Percentiles rank a stretch among this genome's conserved stretches.
Evolutionary conservation across 2,888 invertebrate species (phyloP).

Genomic region (Aspidiotus rigidus): DNA sequence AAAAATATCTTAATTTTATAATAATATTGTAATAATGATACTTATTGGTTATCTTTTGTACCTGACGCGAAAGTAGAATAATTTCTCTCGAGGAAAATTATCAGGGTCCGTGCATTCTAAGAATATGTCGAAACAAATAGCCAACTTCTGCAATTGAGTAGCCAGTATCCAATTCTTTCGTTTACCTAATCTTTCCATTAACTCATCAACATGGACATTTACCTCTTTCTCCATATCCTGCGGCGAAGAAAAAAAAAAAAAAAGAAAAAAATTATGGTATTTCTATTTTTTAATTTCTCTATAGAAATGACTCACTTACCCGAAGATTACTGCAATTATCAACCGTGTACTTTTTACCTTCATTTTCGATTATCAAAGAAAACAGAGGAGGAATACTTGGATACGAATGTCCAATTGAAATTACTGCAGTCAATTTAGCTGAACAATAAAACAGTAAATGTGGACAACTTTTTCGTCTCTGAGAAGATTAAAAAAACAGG

Average conservation of each 20-base stretch:
- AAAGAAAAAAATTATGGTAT: neutral
- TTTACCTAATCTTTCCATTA: constrained; percentile 43
- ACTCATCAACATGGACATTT: constrained; percentile 52
- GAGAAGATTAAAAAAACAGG: neutral
- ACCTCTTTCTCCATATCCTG: constrained; percentile 63
- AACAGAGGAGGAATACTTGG: constrained; percentile 70
- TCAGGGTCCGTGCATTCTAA: constrained; percentile 65
- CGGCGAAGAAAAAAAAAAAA: constrained; percentile 36
- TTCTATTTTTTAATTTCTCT: constrained; percentile 3
- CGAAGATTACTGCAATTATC: constrained; percentile 61
- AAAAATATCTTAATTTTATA: neutral
- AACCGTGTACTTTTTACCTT: constrained; percentile 48
- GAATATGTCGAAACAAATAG: constrained; percentile 76
- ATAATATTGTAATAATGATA: neutral
- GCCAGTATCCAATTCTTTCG: constrained; percentile 42
- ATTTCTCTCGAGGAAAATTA: constrained; percentile 71
- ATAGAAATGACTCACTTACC: constrained; percentile 47
- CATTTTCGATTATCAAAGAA: constrained; percentile 62
- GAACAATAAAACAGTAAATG: constrained; percentile 39
- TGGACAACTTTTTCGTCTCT: no score
- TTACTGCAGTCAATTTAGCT: constrained; percentile 66
- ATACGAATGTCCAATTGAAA: constrained; percentile 73
- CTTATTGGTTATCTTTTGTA: constrained; percentile 38
- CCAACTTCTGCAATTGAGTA: constrained; percentile 69
- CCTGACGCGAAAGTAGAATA: constrained; percentile 62